These are phyloP conservation scores for Liopterus haemorrhoidalis DNA, from an alignment of 2,888 invertebrate genomes.

Conservation along the genomic window DNA sequence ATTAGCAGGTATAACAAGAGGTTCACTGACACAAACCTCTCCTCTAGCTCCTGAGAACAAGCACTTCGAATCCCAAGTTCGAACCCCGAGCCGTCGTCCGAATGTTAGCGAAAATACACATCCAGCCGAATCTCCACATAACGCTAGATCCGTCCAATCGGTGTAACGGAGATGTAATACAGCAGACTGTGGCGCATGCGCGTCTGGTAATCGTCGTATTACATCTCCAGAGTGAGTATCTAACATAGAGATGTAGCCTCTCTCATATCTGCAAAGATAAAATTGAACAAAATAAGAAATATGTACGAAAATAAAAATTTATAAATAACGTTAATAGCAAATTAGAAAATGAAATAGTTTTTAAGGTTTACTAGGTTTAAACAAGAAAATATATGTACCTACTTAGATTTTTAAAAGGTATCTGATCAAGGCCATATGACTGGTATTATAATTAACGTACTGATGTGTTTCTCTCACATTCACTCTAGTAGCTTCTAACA, in stretches of 20 bases:
- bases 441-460: too few relatives aligned
- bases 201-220: slow-evolving; percentile 67
- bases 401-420: too few relatives aligned
- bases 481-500: too few relatives aligned
- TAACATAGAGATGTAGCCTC: slow-evolving; percentile 87
- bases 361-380: too few relatives aligned
- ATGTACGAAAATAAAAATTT: neutral
- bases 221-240: slow-evolving; percentile 77
- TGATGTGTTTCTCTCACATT: too few relatives aligned
- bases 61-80: slow-evolving; percentile 85
- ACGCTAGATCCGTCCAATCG: slow-evolving; percentile 65
- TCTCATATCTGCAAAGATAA: slow-evolving; percentile 54
- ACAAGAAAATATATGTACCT: too few relatives aligned
- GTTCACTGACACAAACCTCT: slow-evolving; percentile 77
- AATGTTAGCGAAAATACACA: slow-evolving; percentile 93
- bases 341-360: too few relatives aligned
- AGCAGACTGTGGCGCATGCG: slow-evolving; percentile 77
- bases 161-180: slow-evolving; percentile 63
- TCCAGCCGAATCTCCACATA: slow-evolving; percentile 79
- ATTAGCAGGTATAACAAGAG: slow-evolving; percentile 49
- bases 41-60: slow-evolving; percentile 96
- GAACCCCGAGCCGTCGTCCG: slow-evolving; percentile 78
- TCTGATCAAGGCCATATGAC: too few relatives aligned
- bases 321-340: too few relatives aligned
- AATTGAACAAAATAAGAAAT: slow-evolving; percentile 1